phyloP scores from a whole-genome alignment of 2,797 vertebrate genomes.

The Phylloscopus collybita region DNA sequence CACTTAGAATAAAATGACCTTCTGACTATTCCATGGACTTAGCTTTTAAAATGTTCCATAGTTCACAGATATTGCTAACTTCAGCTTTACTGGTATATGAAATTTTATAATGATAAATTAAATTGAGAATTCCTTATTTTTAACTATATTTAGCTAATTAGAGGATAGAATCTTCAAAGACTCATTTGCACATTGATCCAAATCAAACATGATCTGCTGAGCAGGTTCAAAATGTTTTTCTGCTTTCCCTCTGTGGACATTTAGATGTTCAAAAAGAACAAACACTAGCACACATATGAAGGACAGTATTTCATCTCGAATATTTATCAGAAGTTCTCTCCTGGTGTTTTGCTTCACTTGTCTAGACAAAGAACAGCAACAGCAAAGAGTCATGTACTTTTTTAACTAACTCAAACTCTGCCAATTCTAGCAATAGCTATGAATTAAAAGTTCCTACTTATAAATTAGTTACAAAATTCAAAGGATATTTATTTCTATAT shows the following conservation, averaged over 20 bases:
- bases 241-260: background rate
- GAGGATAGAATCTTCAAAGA: background rate
- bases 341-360: background rate
- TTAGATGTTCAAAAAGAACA: background rate
- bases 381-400: background rate
- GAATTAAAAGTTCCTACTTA: background rate
- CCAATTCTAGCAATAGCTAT: background rate
- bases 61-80: background rate
- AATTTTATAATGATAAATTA: background rate
- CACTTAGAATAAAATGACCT: constrained; percentile 22
- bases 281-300: background rate
- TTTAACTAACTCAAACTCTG: background rate
- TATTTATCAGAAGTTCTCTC: background rate
- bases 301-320: background rate
- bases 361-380: background rate
- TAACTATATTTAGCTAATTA: background rate
- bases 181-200: background rate
- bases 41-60: background rate
- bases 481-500: background rate
- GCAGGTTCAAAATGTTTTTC: background rate
- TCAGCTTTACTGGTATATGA: background rate
- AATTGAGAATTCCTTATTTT: background rate
- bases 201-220: background rate
- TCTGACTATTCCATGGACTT: background rate
- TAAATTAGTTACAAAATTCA: background rate